Percentiles rank a stretch among this genome's conserved stretches.
These are phyloP conservation scores for Fragum sueziense DNA, from an alignment of 2,888 invertebrate genomes.

Conservation along the genomic window DNA sequence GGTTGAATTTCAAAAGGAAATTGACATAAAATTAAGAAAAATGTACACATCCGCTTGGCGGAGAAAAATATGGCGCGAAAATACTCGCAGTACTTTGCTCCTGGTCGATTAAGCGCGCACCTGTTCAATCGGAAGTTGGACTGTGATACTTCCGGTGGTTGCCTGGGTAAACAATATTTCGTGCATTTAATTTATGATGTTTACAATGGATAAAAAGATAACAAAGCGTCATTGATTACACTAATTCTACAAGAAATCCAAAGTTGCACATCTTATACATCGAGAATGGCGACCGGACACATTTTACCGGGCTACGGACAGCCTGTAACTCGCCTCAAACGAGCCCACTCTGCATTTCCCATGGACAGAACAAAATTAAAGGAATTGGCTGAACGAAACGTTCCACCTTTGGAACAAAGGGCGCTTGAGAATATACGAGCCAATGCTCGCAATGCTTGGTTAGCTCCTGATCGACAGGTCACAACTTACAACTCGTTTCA, in stretches of 20 bases:
- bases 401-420: slow-evolving; percentile 53
- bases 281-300: slow-evolving; percentile 76
- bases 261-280: neutral
- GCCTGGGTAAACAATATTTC: slow-evolving; percentile 48
- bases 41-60: no score
- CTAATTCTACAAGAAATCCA: neutral
- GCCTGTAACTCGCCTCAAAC: slow-evolving; percentile 69
- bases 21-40: no score
- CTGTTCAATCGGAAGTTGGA: slow-evolving; percentile 6
- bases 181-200: neutral
- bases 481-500: slow-evolving; percentile 75
- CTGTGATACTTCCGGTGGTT: slow-evolving; percentile 54
- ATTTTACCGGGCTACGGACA: slow-evolving; percentile 76
- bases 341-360: slow-evolving; percentile 71
- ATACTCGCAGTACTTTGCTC: no score
- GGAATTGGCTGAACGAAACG: slow-evolving; percentile 58
- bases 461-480: slow-evolving; percentile 52
- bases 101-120: slow-evolving; percentile 11
- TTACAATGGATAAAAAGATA: neutral
- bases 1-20: no score
- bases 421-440: slow-evolving; percentile 69
- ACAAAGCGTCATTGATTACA: neutral
- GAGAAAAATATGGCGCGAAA: no score
- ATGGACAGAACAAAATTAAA: slow-evolving; percentile 65
- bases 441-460: slow-evolving; percentile 72